Base-by-base conservation (phyloP, 1,140 invertebrate species). In the Rhopalosiphum padi region DNA sequence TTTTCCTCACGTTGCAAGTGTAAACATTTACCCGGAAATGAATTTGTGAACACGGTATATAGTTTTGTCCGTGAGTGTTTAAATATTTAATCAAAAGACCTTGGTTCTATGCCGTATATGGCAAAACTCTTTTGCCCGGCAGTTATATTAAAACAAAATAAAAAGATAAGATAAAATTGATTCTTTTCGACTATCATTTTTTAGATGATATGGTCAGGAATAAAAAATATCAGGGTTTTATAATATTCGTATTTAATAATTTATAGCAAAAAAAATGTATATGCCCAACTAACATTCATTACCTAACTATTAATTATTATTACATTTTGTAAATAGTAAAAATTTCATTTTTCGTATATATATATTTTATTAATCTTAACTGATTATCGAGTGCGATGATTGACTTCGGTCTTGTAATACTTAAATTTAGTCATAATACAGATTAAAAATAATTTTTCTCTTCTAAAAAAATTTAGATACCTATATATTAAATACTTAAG, bases 81-180 rank as follows among this genome's bases (percentile, higher is more conserved):
- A 43, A 87, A 87, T 46, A 46, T 46, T 87, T 46, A 46, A 25
- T 43, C 85, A 87, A 46, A 77, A 77, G 60, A 77, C 60, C 60
- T 77, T 77, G 60, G 85, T 43, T 48, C 43, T 46, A 30, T n/a
- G 11, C 25, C 43, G 85, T 85, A 85, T 43, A 85, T 85, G 37
- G 83, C 23, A 85, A 30, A 41, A 41, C 77, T 83, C 77, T 83
- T 51, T 77, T 77, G 15, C 60, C 60, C 60, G n/a, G 60, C 30
- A 77, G 60, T 77, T 77, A n/a, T 35, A 77, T 77, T 77, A 77
- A 77, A 77, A 77, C 60, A 77, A 77, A 77, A 77, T n/a, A 77
- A 77, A 77, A n/a, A 77, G 30, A 77, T 35, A 77, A 77, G 60
- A 77, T 77, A 77, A n/a, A 77, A 77, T 77, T 77, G n/a, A 77